Evolutionary conservation across 2,113 vertebrate genomes (phyloP), one percentile per base, ranked within the genome.

Genomic region (Hiodon tergisus): DNA sequence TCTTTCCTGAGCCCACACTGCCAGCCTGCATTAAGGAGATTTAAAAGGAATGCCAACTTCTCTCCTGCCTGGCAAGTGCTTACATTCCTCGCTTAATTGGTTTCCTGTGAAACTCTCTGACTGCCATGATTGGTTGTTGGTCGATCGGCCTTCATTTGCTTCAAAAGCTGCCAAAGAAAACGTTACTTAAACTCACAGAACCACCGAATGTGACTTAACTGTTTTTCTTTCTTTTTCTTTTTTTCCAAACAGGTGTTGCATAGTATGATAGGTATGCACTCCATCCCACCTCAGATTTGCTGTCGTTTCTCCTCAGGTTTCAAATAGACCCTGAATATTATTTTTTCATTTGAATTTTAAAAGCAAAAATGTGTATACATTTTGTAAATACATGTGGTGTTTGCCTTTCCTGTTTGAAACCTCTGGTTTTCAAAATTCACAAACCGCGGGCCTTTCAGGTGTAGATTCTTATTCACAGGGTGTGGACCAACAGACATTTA

Each of bases 21-120:
- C 90, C 89, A 91, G 88, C 88, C 84, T 86, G 84, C 84, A 80
- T 87, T 86, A 87, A 86, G 84, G 86, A 87, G 84, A 84, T 92
- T 88, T 88, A 90, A 92, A 89, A 92, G 89, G 89, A 92, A 92
- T 2, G 86, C 92, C 89, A 93, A 87, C 90, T 91, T 87, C 93
- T 92, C 90, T 88, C 91, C 84, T 80, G 73, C 85, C 83, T 93
- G 88, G 93, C 93, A 91, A 88, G 88, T 81, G 79, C 87, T 80
- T 69, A 75, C 93, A 95, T 97, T 95, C 94, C 94, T 92, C 77
- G 78, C 84, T 88, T 93, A 95, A 96, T 95, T 94, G 92, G 92
- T 92, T 97, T 98, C 96, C 96, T 95, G 94, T 91, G 92, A 93
- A 93, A 88, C 82, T 72, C 83, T 86, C 94, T 94, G 90, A 93